Percentiles rank a stretch among this genome's conserved stretches.
phyloP scores from a whole-genome alignment of 1,140 invertebrate species.

The Antheraea mylitta region DNA sequence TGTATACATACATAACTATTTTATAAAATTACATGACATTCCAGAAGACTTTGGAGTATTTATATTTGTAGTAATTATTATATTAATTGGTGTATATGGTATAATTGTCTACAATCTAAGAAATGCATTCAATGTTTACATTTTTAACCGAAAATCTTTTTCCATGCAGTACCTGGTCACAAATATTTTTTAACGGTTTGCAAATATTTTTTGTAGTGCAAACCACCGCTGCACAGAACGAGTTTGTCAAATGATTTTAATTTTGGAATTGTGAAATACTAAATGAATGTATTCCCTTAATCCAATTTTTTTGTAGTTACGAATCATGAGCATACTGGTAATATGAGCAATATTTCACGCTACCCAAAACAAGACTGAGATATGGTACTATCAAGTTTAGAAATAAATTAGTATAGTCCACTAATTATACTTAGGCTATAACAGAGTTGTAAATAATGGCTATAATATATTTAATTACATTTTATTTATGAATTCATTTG shows the following conservation, averaged over 20 bases:
- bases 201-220: background rate
- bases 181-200: background rate
- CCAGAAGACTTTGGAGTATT: background rate
- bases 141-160: background rate
- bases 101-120: background rate
- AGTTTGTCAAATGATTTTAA: too few species aligned
- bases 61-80: too few species aligned
- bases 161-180: background rate
- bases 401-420: constrained; percentile 13
- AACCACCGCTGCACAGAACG: background rate
- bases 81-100: too few species aligned
- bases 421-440: constrained; percentile 19
- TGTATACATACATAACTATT: background rate
- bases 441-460: constrained; percentile 17
- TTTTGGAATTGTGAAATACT: too few species aligned
- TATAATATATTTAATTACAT: constrained; percentile 5
- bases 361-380: constrained; percentile 45
- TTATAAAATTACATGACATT: background rate
- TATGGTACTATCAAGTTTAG: constrained; percentile 35
- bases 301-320: background rate
- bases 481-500: constrained; percentile 2
- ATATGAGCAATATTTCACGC: constrained; percentile 20
- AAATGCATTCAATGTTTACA: background rate
- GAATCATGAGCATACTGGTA: background rate
- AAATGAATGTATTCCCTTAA: background rate